Evolutionary conservation across 2,113 vertebrate genomes (phyloP).

Genomic region (Sakesphorus luctuosus): DNA sequence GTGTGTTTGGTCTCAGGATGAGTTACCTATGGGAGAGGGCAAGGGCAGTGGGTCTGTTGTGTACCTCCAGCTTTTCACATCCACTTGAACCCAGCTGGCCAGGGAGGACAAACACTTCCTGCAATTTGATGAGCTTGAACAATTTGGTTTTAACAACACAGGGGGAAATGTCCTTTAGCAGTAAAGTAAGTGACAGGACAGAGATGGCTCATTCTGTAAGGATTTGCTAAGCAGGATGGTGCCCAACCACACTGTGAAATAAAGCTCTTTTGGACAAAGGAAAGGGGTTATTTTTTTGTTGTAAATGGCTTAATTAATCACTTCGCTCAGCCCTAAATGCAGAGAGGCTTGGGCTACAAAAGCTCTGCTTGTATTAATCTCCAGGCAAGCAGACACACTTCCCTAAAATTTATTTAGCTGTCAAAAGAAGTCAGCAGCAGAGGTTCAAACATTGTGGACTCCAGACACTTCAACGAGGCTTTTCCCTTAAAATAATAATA

Average conservation of each 20-base stretch:
- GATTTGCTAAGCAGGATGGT: background rate
- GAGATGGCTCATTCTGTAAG: background rate
- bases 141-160: background rate
- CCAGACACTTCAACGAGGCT: background rate
- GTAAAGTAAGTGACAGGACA: background rate
- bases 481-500: background rate
- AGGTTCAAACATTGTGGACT: background rate
- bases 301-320: constrained; percentile 43
- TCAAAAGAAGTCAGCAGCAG: constrained; percentile 14
- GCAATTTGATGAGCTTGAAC: background rate
- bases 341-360: constrained; percentile 35
- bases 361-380: constrained; percentile 28
- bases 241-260: background rate
- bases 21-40: background rate
- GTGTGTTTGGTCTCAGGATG: background rate
- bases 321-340: background rate
- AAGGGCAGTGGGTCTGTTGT: background rate
- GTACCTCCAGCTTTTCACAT: background rate
- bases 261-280: background rate
- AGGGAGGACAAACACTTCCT: background rate
- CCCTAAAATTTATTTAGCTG: constrained; percentile 10
- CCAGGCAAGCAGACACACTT: background rate
- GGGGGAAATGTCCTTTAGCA: background rate
- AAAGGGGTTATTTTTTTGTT: background rate
- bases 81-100: background rate